A percentile compares a stretch with the other conserved stretches of the same genome.
Evolutionary conservation across 2,113 vertebrate genomes (phyloP).

Genomic region (Corynorhinus townsendii): DNA sequence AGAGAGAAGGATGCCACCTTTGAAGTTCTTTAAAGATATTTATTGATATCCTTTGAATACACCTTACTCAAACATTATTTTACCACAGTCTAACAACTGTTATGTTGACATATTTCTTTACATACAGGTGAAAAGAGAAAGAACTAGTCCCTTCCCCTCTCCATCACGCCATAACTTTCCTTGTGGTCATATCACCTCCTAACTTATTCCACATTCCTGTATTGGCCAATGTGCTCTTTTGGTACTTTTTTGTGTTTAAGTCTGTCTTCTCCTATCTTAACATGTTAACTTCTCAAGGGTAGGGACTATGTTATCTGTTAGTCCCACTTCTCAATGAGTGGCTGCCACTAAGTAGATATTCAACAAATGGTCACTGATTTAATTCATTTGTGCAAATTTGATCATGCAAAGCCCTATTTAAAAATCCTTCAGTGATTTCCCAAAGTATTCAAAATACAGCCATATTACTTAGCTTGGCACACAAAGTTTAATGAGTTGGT

Average conservation of each 20-base stretch:
- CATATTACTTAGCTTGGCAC: background rate
- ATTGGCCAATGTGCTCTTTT: background rate
- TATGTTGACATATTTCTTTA: background rate
- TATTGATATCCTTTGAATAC: background rate
- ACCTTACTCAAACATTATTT: background rate
- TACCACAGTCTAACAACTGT: background rate
- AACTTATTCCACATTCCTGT: background rate
- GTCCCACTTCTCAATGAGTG: background rate
- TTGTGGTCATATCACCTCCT: background rate
- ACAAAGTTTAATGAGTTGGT: background rate
- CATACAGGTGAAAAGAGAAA: background rate
- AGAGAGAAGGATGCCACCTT: background rate
- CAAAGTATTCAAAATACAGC: background rate
- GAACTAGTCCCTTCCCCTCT: background rate
- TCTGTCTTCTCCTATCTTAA: background rate
- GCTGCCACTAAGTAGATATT: background rate
- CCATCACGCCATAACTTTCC: background rate
- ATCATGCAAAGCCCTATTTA: background rate
- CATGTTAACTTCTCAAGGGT: background rate
- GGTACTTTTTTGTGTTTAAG: background rate
- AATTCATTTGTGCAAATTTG: background rate
- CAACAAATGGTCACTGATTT: background rate
- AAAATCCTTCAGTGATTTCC: background rate
- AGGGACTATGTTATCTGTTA: background rate
- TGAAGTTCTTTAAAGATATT: background rate